These are phyloP conservation scores for Euura lappo DNA, from an alignment of 1,140 invertebrate species.

Conservation along the genomic window DNA sequence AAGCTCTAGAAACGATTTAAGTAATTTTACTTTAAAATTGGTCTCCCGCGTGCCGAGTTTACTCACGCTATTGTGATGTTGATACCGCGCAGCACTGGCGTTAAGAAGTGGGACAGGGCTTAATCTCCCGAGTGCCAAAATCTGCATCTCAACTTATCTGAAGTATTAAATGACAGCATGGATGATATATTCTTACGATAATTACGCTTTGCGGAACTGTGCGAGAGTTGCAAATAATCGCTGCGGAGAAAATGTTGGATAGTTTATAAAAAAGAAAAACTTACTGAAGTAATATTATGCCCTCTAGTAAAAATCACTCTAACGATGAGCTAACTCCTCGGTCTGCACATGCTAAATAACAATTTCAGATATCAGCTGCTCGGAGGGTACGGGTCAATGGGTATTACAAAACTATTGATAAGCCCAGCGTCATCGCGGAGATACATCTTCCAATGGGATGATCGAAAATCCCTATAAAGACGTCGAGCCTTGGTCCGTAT, in stretches of 20 bases:
- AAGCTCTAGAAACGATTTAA: slow-evolving; percentile 31
- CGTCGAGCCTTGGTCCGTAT: background rate
- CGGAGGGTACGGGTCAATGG: slow-evolving; percentile 10
- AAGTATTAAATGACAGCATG: background rate
- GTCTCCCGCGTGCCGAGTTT: background rate
- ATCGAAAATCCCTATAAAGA: background rate
- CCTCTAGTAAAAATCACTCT: no score
- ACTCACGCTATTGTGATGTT: slow-evolving; percentile 37
- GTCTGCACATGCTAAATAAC: background rate
- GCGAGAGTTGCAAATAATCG: no score
- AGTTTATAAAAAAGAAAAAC: no score
- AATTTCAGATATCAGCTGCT: background rate
- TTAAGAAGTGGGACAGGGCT: slow-evolving; percentile 17
- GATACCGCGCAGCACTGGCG: background rate
- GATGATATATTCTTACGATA: background rate
- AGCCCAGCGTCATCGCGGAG: slow-evolving; percentile 12
- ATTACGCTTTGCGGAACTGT: no score
- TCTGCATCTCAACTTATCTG: slow-evolving; percentile 23
- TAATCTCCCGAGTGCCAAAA: slow-evolving; percentile 22
- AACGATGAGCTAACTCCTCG: background rate
- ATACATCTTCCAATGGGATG: background rate
- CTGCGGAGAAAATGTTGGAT: no score
- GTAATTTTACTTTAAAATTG: background rate
- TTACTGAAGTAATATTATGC: no score
- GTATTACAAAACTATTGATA: slow-evolving; percentile 47